These are phyloP conservation scores for Calameuta pallipes DNA, from an alignment of 2,888 invertebrate species.

Conservation along the genomic window DNA sequence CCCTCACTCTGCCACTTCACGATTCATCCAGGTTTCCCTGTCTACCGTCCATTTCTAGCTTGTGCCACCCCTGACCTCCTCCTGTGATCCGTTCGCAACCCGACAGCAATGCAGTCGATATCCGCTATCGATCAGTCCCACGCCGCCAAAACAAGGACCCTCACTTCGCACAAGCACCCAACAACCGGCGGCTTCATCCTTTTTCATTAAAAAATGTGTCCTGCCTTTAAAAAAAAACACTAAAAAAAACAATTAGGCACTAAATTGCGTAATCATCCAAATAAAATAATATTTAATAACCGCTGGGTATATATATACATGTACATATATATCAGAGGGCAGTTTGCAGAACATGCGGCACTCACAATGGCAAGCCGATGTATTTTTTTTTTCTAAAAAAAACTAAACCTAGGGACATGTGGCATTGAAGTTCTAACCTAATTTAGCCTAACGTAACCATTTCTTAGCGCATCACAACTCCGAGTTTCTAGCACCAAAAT, in stretches of 20 bases:
- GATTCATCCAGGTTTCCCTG: neutral
- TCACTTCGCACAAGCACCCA: neutral
- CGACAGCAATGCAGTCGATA: slow-evolving; percentile 43
- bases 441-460: no score
- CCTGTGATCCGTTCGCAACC: slow-evolving; percentile 3
- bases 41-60: neutral
- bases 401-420: no score
- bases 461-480: no score
- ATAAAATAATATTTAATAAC: neutral
- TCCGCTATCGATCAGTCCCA: slow-evolving; percentile 43
- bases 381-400: no score
- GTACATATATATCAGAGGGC: no score
- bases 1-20: neutral
- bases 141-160: slow-evolving; percentile 1
- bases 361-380: no score
- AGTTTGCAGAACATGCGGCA: no score
- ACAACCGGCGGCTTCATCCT: neutral
- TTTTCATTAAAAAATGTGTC: neutral
- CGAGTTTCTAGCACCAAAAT: no score
- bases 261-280: neutral
- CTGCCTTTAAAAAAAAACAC: neutral
- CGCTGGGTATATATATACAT: neutral
- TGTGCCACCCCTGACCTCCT: slow-evolving; percentile 2
- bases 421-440: no score
- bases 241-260: neutral